Conservation (phyloP, 2,797 vertebrate genomes). For the Periophthalmus magnuspinnatus region DNA sequence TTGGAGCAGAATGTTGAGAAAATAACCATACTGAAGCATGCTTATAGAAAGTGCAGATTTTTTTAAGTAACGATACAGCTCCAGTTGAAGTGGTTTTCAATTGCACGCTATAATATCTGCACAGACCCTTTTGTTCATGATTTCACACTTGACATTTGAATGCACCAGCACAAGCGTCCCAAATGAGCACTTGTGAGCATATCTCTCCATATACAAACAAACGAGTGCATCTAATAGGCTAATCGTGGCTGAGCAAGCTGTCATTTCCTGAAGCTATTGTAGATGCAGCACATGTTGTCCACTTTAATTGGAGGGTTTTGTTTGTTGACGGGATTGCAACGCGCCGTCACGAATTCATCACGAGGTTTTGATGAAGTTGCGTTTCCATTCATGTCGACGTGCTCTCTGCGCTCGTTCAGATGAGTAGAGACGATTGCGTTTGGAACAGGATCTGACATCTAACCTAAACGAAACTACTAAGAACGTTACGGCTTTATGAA, state of each 20-base stretch:
- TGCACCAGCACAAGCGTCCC: constrained; percentile 3
- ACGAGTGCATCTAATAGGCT: constrained; percentile 9
- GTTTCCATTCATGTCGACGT: neutral
- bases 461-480: neutral
- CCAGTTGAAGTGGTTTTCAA: neutral
- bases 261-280: constrained; percentile 5
- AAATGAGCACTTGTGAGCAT: constrained; percentile 3
- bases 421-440: neutral
- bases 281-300: neutral
- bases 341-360: neutral
- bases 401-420: neutral
- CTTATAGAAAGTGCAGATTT: no score
- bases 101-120: neutral
- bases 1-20: no score
- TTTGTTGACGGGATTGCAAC: constrained; percentile 4
- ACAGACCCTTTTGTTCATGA: neutral
- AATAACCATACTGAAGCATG: no score
- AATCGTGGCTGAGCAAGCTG: constrained; percentile 2
- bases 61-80: no score
- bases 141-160: constrained; percentile 8
- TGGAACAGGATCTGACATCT: neutral
- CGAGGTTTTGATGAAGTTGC: neutral
- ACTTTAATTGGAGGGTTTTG: constrained; percentile 4
- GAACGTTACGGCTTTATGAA: no score
- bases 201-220: constrained; percentile 1